Percentiles rank a stretch among this genome's conserved stretches.
Evolutionary conservation across 2,888 invertebrate species (phyloP).

Genomic region (Pseudanteris insignis): DNA sequence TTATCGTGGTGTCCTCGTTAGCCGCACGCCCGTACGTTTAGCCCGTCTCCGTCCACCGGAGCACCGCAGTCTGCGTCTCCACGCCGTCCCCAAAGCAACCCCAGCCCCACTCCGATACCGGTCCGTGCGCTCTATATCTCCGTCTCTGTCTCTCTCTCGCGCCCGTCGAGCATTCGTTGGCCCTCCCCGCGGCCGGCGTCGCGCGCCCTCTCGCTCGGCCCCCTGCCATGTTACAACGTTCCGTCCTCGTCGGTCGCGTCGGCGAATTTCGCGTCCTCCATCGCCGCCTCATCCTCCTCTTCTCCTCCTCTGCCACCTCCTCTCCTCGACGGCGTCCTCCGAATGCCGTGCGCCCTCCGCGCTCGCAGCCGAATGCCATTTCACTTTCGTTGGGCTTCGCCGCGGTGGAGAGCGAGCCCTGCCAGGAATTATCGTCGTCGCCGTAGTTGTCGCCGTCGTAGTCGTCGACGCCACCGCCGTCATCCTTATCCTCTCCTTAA

Average conservation of each 20-base stretch:
- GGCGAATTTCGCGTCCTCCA: slow-evolving; percentile 61
- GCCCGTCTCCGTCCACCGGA: slow-evolving; percentile 34
- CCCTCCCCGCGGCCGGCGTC: background rate
- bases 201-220: slow-evolving; percentile 20
- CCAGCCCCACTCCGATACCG: slow-evolving; percentile 38
- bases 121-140: slow-evolving; percentile 34
- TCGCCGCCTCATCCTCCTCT: slow-evolving; percentile 46
- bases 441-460: slow-evolving; percentile 45
- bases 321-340: slow-evolving; percentile 55
- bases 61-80: slow-evolving; percentile 54
- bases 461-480: slow-evolving; percentile 14
- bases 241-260: slow-evolving; percentile 58
- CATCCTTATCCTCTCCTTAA: slow-evolving; percentile 16
- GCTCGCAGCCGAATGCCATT: slow-evolving; percentile 63
- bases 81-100: slow-evolving; percentile 37
- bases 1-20: too few species aligned
- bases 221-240: slow-evolving; percentile 39
- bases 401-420: slow-evolving; percentile 62
- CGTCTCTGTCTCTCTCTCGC: slow-evolving; percentile 10
- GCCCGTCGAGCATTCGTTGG: slow-evolving; percentile 8
- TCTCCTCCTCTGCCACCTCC: slow-evolving; percentile 46
- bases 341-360: slow-evolving; percentile 60
- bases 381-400: slow-evolving; percentile 67
- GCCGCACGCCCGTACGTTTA: slow-evolving; percentile 6
- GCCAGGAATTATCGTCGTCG: slow-evolving; percentile 59